These are phyloP conservation scores for Plodia interpunctella DNA, from an alignment of 1,140 invertebrate species.

Conservation along the genomic window DNA sequence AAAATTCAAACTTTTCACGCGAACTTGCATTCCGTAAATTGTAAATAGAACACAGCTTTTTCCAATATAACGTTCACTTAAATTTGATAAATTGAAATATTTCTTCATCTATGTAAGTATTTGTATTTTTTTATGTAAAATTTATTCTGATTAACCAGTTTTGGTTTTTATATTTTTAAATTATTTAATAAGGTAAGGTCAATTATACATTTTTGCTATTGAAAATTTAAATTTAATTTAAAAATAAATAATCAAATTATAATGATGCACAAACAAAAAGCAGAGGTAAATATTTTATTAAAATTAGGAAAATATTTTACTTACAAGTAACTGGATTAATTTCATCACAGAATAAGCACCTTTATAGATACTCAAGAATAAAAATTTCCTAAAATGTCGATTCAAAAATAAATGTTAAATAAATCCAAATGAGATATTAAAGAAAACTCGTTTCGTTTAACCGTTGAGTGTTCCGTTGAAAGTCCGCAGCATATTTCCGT, in stretches of 20 bases:
- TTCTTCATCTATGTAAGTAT: too few species aligned
- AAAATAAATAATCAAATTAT: too few species aligned
- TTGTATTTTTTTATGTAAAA: neutral
- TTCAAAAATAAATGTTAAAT: neutral
- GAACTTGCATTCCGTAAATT: neutral
- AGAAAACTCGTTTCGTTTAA: neutral
- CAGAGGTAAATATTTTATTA: neutral
- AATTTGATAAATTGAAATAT: too few species aligned
- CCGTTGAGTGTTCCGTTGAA: neutral
- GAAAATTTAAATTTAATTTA: too few species aligned
- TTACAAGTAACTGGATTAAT: neutral
- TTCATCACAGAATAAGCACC: neutral
- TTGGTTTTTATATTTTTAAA: neutral
- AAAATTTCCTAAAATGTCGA: neutral
- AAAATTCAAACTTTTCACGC: constrained; percentile 52
- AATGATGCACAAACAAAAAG: neutral
- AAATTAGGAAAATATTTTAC: neutral
- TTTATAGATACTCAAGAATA: neutral
- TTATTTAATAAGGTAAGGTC: neutral
- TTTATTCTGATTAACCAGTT: neutral
- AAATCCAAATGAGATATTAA: neutral
- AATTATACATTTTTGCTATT: too few species aligned
- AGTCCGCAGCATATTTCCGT: neutral
- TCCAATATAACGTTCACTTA: too few species aligned
- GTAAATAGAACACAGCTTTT: too few species aligned